phyloP scores from a whole-genome alignment of 2,888 invertebrate genomes.

The Strigamia crassipes region DNA sequence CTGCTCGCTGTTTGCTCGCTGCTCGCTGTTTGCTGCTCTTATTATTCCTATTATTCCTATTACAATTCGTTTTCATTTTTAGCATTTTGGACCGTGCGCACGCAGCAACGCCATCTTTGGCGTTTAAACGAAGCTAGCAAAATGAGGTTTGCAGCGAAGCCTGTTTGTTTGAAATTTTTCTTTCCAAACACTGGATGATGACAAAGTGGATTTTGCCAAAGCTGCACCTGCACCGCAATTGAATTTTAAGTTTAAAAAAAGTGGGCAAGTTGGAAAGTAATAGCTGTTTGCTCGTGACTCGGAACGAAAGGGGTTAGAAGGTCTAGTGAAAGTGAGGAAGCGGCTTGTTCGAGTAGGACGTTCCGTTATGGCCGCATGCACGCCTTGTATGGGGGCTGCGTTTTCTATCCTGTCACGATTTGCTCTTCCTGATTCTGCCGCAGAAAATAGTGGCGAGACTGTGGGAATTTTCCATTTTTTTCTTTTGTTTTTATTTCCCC shows the following conservation, averaged over 20 bases:
- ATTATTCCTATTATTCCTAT: too few species aligned
- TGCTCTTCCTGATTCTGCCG: neutral
- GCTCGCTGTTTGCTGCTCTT: too few species aligned
- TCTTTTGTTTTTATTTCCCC: neutral
- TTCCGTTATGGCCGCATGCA: neutral
- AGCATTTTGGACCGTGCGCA: neutral
- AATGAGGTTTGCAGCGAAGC: neutral
- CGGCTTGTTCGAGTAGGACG: neutral
- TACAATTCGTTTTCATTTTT: too few species aligned
- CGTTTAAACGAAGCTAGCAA: neutral
- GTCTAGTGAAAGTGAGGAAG: slow-evolving; percentile 29
- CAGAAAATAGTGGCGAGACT: neutral
- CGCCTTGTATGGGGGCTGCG: neutral
- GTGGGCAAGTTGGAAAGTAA: neutral
- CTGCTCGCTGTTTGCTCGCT: neutral
- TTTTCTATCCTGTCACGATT: slow-evolving; percentile 15
- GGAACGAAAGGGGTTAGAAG: slow-evolving; percentile 5
- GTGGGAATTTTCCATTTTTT: neutral
- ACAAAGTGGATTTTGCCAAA: neutral
- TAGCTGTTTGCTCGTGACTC: neutral
- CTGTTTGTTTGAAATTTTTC: too few species aligned
- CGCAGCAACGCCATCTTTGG: slow-evolving; percentile 17
- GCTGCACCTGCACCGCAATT: neutral
- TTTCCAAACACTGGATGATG: neutral
- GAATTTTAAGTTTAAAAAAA: neutral